Evolutionary conservation across 2,113 vertebrate genomes (phyloP).

Genomic region (Lepus timidus): DNA sequence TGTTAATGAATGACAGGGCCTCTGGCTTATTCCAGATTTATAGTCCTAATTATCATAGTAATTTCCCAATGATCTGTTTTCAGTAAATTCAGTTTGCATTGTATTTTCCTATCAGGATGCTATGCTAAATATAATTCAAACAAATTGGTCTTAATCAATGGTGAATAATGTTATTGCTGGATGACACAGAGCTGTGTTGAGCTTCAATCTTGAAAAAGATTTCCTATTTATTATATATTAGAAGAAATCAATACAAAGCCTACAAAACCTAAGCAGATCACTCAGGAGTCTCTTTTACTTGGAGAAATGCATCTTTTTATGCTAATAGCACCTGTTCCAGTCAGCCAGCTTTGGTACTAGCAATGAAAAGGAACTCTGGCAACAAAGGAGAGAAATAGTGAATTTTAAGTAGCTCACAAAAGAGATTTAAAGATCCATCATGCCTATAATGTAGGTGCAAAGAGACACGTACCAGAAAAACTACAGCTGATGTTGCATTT

Average conservation of each 20-base stretch:
- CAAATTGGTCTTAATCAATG: constrained; percentile 52
- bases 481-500: background rate
- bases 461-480: background rate
- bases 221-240: constrained; percentile 23
- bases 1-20: background rate
- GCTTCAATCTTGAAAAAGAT: background rate
- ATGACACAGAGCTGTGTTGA: constrained; percentile 7
- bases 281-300: background rate
- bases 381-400: background rate
- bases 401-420: background rate
- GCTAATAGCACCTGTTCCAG: background rate
- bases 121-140: constrained; percentile 49
- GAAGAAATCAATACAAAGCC: constrained; percentile 14
- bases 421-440: background rate
- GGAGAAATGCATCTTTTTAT: constrained; percentile 1
- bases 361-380: background rate
- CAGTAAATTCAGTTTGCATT: constrained; percentile 56
- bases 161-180: background rate
- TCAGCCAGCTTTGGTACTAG: background rate
- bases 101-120: constrained; percentile 32
- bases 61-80: constrained; percentile 64
- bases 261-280: background rate
- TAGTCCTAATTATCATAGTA: constrained; percentile 14
- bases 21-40: background rate
- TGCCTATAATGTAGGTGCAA: background rate